These are phyloP conservation scores for Cyprinodon tularosa DNA, from an alignment of 2,113 vertebrate species.

Conservation along the genomic window DNA sequence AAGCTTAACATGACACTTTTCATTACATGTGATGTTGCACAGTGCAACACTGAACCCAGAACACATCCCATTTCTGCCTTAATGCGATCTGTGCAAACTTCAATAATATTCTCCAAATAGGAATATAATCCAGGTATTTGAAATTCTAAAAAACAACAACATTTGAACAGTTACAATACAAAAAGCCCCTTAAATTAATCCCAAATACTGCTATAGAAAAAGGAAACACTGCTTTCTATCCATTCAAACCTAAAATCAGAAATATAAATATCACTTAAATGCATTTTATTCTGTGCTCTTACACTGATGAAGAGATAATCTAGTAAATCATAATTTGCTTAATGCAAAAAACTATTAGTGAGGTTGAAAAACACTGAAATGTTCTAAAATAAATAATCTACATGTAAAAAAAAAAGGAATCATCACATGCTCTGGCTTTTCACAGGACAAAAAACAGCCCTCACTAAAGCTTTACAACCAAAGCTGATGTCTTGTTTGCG, in stretches of 20 bases:
- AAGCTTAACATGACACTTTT: conserved; percentile 26
- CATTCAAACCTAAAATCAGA: conserved; percentile 20
- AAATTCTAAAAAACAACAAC: conserved; percentile 23
- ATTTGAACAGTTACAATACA: conserved; percentile 19
- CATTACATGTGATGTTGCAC: not conserved
- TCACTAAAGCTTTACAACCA: conserved; percentile 68
- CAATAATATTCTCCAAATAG: conserved; percentile 10
- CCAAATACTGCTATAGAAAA: not conserved
- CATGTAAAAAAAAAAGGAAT: conserved; percentile 42
- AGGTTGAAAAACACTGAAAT: conserved; percentile 52
- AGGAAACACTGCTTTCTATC: conserved; percentile 1
- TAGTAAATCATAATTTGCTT: conserved; percentile 62
- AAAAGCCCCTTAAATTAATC: conserved; percentile 8
- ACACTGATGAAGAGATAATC: conserved; percentile 57
- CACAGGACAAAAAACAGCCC: conserved; percentile 56
- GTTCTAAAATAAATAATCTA: conserved; percentile 34
- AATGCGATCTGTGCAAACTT: conserved; percentile 12
- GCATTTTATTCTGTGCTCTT: conserved; percentile 78
- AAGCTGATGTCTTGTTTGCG: conserved; percentile 56
- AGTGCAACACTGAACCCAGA: conserved; percentile 6
- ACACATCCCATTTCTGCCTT: conserved; percentile 2
- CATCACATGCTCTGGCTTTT: conserved; percentile 60
- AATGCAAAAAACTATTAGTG: conserved; percentile 62
- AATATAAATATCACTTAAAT: conserved; percentile 63
- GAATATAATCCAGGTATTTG: conserved; percentile 1